These are phyloP conservation scores for Turritopsis dohrnii DNA, from an alignment of 30 jellyfish, hydroid and myxozoan genomes.

Conservation along the genomic window DNA sequence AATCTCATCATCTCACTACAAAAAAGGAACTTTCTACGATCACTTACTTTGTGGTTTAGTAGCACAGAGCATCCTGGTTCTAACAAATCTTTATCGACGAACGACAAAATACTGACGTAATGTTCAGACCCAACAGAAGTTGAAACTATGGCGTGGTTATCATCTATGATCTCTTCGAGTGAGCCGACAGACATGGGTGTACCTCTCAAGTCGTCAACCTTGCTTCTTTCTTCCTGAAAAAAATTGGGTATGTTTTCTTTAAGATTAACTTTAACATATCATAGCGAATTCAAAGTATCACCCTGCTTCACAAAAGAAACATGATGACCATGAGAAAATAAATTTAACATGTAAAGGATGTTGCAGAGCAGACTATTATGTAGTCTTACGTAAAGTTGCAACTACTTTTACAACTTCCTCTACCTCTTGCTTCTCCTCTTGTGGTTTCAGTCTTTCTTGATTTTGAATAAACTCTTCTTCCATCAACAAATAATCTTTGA, in stretches of 20 bases:
- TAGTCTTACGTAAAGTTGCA: too few species aligned
- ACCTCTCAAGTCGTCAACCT: slow-evolving; percentile 96
- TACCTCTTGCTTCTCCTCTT: slow-evolving; percentile 94
- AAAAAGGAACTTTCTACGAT: not conserved
- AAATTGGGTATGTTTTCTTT: not conserved
- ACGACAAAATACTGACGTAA: slow-evolving; percentile 91
- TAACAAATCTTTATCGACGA: slow-evolving; percentile 91
- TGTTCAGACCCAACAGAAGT: slow-evolving; percentile 99
- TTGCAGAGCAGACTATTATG: not conserved
- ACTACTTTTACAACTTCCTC: too few species aligned
- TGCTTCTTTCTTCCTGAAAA: slow-evolving; percentile 89
- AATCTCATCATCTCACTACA: not conserved
- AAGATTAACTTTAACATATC: not conserved
- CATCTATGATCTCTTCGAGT: slow-evolving; percentile 95
- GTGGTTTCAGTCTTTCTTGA: slow-evolving; percentile 93
- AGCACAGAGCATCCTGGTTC: slow-evolving; percentile 98
- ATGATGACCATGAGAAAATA: not conserved
- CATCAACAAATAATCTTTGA: slow-evolving; percentile 80
- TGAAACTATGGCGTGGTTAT: slow-evolving; percentile 98
- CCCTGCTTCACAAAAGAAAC: too few species aligned
- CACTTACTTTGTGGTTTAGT: slow-evolving; percentile 74
- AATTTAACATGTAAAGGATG: not conserved
- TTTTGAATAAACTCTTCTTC: slow-evolving; percentile 95
- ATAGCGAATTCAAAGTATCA: too few species aligned
- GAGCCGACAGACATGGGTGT: slow-evolving; percentile 99